These are phyloP conservation scores for Calliopsis andreniformis DNA, from an alignment of 1,140 invertebrate genomes.

Conservation along the genomic window DNA sequence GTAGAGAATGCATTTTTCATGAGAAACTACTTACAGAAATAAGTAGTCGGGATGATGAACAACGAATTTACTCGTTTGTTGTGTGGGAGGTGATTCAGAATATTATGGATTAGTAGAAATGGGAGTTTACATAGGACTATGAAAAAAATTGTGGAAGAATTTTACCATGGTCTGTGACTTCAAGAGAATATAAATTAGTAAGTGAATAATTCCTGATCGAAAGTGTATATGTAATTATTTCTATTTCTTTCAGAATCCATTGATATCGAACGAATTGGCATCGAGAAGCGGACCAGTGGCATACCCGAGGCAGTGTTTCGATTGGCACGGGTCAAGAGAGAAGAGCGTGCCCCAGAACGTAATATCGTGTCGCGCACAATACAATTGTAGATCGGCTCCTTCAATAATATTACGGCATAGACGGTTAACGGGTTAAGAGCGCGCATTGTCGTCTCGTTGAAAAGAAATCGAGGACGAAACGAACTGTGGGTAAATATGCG, in stretches of 20 bases:
- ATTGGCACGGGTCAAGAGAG: constrained; percentile 60
- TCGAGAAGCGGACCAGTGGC: background rate
- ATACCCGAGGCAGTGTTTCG: constrained; percentile 32
- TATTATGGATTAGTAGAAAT: too few species aligned
- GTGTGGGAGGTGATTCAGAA: too few species aligned
- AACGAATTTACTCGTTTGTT: too few species aligned
- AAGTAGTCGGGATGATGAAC: too few species aligned
- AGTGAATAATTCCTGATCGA: too few species aligned
- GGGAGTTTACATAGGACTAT: too few species aligned
- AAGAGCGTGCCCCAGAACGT: constrained; percentile 63
- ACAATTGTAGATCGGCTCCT: constrained; percentile 65
- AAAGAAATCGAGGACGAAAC: constrained; percentile 68
- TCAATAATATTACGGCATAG: constrained; percentile 66
- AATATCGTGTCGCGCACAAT: constrained; percentile 61
- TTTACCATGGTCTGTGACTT: too few species aligned
- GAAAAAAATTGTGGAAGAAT: too few species aligned
- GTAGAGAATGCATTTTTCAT: too few species aligned
- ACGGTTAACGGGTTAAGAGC: constrained; percentile 66
- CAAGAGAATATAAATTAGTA: too few species aligned
- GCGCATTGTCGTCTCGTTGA: constrained; percentile 65
- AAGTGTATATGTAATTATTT: too few species aligned
- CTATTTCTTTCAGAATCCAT: background rate
- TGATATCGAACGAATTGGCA: background rate
- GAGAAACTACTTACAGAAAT: too few species aligned
- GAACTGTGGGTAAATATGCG: constrained; percentile 66